Evolutionary conservation across 2,888 invertebrate species (phyloP).

Genomic region (Notodonta dromedarius): DNA sequence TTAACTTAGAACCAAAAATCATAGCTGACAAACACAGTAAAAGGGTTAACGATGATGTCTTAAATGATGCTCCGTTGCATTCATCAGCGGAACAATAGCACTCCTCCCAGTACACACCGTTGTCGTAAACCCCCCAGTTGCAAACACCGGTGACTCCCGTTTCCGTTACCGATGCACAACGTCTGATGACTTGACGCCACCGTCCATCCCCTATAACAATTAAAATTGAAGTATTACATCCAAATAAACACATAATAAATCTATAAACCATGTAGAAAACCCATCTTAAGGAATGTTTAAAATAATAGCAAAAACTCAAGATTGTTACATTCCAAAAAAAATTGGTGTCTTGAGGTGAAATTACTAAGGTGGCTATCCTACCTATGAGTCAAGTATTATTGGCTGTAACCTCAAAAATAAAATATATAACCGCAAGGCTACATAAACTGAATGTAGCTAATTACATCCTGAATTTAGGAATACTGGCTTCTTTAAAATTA

Average conservation of each 20-base stretch:
- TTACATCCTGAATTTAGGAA: no score
- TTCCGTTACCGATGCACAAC: constrained; percentile 95
- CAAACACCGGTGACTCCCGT: constrained; percentile 97
- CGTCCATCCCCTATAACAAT: constrained; percentile 93
- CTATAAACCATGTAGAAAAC: background rate
- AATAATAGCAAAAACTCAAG: no score
- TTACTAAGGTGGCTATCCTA: no score
- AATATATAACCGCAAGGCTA: no score
- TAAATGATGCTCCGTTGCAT: constrained; percentile 86
- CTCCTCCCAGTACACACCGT: constrained; percentile 98
- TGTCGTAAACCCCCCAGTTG: constrained; percentile 97
- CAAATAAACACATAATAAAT: background rate
- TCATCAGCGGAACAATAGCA: constrained; percentile 97
- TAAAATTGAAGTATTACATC: constrained; percentile 5
- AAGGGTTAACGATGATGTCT: constrained; percentile 49
- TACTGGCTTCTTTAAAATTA: no score
- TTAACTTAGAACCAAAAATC: constrained; percentile 24
- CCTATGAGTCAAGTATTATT: no score
- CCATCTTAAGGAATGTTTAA: background rate
- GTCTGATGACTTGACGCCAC: constrained; percentile 95
- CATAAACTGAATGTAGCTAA: no score
- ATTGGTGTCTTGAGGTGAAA: no score
- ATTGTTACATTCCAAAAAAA: no score
- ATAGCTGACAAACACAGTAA: constrained; percentile 34
- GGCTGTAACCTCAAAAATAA: no score